Percentiles rank a stretch among this genome's conserved stretches.
phyloP scores from a whole-genome alignment of 1,140 invertebrate species.

The Platorchestia sp. region DNA sequence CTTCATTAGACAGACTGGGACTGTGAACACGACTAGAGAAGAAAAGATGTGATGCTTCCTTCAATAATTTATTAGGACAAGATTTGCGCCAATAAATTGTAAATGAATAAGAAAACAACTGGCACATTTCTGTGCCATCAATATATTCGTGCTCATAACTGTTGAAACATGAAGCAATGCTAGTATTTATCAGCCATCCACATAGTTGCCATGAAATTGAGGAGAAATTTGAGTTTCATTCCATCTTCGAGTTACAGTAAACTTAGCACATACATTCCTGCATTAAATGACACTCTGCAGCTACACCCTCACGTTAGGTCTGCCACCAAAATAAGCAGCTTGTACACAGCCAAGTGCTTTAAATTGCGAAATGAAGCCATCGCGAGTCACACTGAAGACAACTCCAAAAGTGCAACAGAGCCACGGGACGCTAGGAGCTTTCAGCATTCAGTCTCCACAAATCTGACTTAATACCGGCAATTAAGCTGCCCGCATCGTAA shows the following conservation, averaged over 20 bases:
- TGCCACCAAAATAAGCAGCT: neutral
- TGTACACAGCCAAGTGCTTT: neutral
- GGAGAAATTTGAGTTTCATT: neutral
- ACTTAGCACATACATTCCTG: neutral
- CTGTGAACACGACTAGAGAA: neutral
- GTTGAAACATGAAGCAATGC: neutral
- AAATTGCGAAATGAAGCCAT: neutral
- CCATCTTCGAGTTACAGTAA: neutral
- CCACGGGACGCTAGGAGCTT: neutral
- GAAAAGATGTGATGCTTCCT: neutral
- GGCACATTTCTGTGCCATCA: neutral
- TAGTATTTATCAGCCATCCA: neutral
- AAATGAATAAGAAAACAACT: neutral
- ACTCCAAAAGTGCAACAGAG: neutral
- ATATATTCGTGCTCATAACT: neutral
- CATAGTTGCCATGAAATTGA: neutral
- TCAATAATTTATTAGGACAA: neutral
- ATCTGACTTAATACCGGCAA: neutral
- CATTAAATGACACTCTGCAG: neutral
- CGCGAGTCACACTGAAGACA: neutral
- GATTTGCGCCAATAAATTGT: neutral
- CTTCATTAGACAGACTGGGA: neutral
- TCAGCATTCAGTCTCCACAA: neutral
- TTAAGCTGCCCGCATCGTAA: neutral
- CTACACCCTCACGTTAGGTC: neutral